Evolutionary conservation across 2,888 invertebrate genomes (phyloP).

Genomic region (Toxonevra muliebris): DNA sequence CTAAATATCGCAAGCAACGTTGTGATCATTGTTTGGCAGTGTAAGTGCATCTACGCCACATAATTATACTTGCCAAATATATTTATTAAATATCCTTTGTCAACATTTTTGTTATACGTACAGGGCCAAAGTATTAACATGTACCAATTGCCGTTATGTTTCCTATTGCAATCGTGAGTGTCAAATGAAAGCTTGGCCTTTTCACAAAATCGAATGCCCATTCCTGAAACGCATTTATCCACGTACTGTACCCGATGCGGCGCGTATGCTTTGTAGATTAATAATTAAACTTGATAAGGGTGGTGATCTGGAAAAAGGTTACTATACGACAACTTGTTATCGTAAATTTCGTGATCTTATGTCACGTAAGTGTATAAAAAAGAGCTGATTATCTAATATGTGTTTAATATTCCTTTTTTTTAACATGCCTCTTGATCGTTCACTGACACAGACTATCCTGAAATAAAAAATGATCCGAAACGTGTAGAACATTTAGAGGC

Average conservation of each 20-base stretch:
- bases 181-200: conserved; percentile 82
- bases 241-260: conserved; percentile 81
- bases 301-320: conserved; percentile 73
- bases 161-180: conserved; percentile 84
- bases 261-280: conserved; percentile 80
- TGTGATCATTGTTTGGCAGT: conserved; percentile 82
- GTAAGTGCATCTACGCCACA: conserved; percentile 68
- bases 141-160: conserved; percentile 84
- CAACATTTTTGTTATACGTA: not conserved
- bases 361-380: conserved; percentile 77
- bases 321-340: conserved; percentile 75
- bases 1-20: conserved; percentile 73
- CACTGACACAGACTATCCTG: conserved; percentile 76
- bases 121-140: conserved; percentile 78
- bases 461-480: conserved; percentile 78
- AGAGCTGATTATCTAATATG: too few relatives aligned
- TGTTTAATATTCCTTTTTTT: not conserved
- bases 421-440: not conserved
- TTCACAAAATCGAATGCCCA: conserved; percentile 85
- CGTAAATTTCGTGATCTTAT: conserved; percentile 86
- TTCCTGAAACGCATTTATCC: conserved; percentile 78
- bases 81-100: conserved; percentile 2
- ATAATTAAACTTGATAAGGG: conserved; percentile 72
- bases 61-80: conserved; percentile 4
- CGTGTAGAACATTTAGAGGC: conserved; percentile 83